Base-by-base conservation (phyloP, 2,888 invertebrate genomes). In the Luffia ferchaultella region DNA sequence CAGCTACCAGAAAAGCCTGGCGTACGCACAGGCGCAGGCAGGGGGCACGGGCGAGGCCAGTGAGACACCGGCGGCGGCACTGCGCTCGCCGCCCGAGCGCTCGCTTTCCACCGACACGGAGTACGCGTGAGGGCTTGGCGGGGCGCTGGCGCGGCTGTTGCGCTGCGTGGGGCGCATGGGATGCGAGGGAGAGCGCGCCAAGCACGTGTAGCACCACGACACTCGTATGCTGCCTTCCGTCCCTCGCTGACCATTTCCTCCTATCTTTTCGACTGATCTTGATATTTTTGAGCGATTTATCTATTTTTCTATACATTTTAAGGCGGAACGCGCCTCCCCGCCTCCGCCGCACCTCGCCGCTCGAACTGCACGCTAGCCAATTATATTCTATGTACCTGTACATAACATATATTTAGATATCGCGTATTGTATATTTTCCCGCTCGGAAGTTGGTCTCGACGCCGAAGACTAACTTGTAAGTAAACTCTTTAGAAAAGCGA, bases 1-100 rank as follows among this genome's bases (percentile, higher is more conserved):
- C 82, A 91, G 91, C 72, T 93, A 93, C 69, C 93, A 93, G 75
- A 90, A 91, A 73, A 91, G 90, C 65, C 85, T 93, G 55, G 90
- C 92, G 46, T 89, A 87, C 62, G 90, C 90, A 46, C 90, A 90
- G 70, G 88, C 90, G 45, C 86, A 82, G 64, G 87, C 85, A 56
- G 83, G 79, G 56, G 87, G 85, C 63, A 67, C 66, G 18, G 68
- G 69, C 48, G 58, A 73, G 66, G 64, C 77, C 67, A 58, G 72
- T 58, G 62, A 73, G 66, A 57, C 80, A 68, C 62, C 48, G 61
- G 65, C 50, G 74, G 69, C 52, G 63, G 67, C 67, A 46, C 57
- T 65, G n/a, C 54, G 60, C 20, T 85, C 83, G 56, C 84, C 86
- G 45, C 77, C 86, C 30, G 87, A 87, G 68, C 83, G 88, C 52